Conservation (phyloP, 2,797 vertebrate genomes). For the Manis javanica region DNA sequence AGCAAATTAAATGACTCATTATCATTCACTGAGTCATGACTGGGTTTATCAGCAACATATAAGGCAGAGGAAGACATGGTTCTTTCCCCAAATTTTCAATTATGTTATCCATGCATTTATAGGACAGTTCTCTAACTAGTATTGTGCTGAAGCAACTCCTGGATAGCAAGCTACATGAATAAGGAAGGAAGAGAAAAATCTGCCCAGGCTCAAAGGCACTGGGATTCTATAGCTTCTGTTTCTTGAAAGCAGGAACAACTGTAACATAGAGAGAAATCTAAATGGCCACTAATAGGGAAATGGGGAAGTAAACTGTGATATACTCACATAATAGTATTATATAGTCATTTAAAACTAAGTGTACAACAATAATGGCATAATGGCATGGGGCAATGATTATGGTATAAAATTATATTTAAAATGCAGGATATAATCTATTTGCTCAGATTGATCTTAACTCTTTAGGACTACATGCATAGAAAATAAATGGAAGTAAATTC, state of each 20-base stretch:
- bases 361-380: background rate
- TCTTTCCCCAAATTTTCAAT: background rate
- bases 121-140: background rate
- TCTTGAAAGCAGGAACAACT: background rate
- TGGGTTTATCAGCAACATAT: background rate
- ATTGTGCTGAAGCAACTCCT: background rate
- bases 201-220: background rate
- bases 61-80: background rate
- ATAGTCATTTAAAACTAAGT: background rate
- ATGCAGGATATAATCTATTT: slow-evolving; percentile 17
- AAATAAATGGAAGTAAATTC: slow-evolving; percentile 13
- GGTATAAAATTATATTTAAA: slow-evolving; percentile 26
- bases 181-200: background rate
- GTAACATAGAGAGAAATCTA: background rate
- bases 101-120: background rate
- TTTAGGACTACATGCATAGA: background rate
- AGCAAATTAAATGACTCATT: slow-evolving; percentile 3
- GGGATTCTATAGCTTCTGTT: background rate
- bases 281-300: background rate
- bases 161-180: background rate
- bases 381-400: background rate
- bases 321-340: background rate
- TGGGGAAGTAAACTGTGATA: background rate
- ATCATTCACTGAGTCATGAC: background rate
- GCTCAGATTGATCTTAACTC: background rate